Evolutionary conservation across 2,113 vertebrate species (phyloP), one percentile per base, ranked within the genome.

Genomic region (Prionailurus bengalensis): DNA sequence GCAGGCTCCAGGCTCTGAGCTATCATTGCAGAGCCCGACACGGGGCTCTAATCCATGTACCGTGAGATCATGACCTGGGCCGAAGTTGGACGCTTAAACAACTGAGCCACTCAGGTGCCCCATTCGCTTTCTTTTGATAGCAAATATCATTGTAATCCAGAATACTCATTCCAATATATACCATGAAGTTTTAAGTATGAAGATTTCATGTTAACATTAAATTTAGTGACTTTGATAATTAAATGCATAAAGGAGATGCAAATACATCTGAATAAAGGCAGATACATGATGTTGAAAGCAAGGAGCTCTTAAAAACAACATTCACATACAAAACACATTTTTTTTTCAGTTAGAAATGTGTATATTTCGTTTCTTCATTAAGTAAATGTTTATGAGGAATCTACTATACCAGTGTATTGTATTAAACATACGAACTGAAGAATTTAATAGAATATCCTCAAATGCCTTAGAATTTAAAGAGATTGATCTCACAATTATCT

Each of bases 151-250:
- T 78, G 4, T 42, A 42, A 79, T 66, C 25, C 78, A 63, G 31
- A 90, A 78, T 58, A 91, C 53, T 82, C 11, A 4, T 89, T 94
- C 45, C 13, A 83, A 81, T 70, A 80, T 42, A n/a, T 0, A 70
- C 29, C 31, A 92, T 92, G 15, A 27, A 42, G 94, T 88, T 79
- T 90, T 94, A 94, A 83, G 55, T 80, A 74, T 63, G 10, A 95
- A 58, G 12, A 10, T 73, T 92, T 7, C 2, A 48, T 68, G 27
- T 42, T 73, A 86, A 87, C 15, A 92, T 89, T 89, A 68, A 55
- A 70, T 82, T 79, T 88, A 79, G 14, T 70, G 65, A 51, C 73
- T 76, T 88, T 87, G 23, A 31, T 63, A 84, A 84, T 76, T 89
- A 93, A 79, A 23, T 74, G 11, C 19, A 14, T 94, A 79, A 92